Conservation (phyloP, 2,797 vertebrate genomes). For the Sciurus vulgaris region DNA sequence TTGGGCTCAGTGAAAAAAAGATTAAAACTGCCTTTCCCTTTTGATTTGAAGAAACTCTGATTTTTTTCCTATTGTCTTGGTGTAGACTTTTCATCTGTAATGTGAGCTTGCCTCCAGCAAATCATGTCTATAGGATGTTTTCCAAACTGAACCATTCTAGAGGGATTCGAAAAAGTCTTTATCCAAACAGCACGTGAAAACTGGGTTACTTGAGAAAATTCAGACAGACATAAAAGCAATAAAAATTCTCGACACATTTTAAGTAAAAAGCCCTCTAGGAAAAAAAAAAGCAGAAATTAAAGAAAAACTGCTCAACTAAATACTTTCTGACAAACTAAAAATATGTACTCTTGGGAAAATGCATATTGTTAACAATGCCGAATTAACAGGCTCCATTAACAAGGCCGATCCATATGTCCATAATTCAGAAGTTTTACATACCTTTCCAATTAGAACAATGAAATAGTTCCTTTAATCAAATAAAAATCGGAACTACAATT, state of each 20-base stretch:
- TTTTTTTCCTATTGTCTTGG: constrained; percentile 84
- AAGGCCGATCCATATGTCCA: constrained; percentile 76
- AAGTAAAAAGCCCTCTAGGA: constrained; percentile 73
- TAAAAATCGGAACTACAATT: constrained; percentile 77
- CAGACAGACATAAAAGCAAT: constrained; percentile 84
- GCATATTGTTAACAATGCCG: constrained; percentile 73
- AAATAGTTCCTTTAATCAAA: constrained; percentile 82
- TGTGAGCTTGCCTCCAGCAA: constrained; percentile 87
- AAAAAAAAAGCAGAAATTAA: constrained; percentile 59
- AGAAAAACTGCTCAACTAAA: constrained; percentile 80
- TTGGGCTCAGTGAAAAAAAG: constrained; percentile 64
- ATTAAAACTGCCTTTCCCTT: constrained; percentile 68
- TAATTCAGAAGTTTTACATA: constrained; percentile 76
- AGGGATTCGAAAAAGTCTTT: constrained; percentile 86
- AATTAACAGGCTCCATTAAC: constrained; percentile 80
- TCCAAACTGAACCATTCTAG: constrained; percentile 86
- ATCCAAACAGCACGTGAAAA: constrained; percentile 85
- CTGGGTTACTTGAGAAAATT: constrained; percentile 84
- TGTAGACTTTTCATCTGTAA: constrained; percentile 86
- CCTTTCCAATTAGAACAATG: constrained; percentile 73
- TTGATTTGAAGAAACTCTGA: constrained; percentile 81
- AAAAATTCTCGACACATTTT: constrained; percentile 81
- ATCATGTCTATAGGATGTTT: constrained; percentile 88
- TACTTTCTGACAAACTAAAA: constrained; percentile 81
- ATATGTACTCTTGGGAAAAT: not conserved